Evolutionary conservation across 2,113 vertebrate species (phyloP), one percentile per base, ranked within the genome.

Genomic region (Bujurquina vittata): DNA sequence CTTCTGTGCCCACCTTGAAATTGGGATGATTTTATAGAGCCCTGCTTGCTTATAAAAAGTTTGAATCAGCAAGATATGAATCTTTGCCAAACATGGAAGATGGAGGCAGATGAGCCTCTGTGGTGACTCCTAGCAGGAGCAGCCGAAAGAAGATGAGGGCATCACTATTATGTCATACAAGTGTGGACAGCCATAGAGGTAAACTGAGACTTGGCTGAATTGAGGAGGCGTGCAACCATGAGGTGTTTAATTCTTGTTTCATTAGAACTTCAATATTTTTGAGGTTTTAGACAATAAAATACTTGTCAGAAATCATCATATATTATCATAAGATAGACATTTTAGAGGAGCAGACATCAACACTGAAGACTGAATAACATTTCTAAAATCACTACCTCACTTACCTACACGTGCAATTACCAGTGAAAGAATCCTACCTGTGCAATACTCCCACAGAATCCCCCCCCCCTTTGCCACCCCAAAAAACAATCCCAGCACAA

Each of bases 101-200:
- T 67, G 3, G 22, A 46, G 0, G 37, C 37, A 67, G 62, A 26
- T 65, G 37, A 26, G 43, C 43, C 43, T n/a, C n/a, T 40, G 63
- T 67, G 63, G 15, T 1, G 0, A 67, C 22, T 22, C 1, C 22
- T 67, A 46, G 26, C 26, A 7, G 46, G 37, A 67, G 22, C 22
- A 26, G 22, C 37, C 43, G 18, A 67, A 67, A 29, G 1, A 67
- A 46, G 63, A 67, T 10, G 37, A 40, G 10, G 37, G 10, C 43
- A 20, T 20, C 17, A 52, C 49, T 20, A 8, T 10, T 69, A 6
- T 20, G 6, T 52, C 7, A 52, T 31, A 69, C 10, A 49, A 69
- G 65, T 49, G 23, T 52, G 20, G 3, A 69, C 23, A 69, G 23
- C 1, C 2, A 0, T 23, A 49, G 43, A 69, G 17, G 43, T 52